Evolutionary conservation across 92 coral and sea anemone genomes (phyloP), one percentile per base, ranked within the genome.

Genomic region (Metridium senile): DNA sequence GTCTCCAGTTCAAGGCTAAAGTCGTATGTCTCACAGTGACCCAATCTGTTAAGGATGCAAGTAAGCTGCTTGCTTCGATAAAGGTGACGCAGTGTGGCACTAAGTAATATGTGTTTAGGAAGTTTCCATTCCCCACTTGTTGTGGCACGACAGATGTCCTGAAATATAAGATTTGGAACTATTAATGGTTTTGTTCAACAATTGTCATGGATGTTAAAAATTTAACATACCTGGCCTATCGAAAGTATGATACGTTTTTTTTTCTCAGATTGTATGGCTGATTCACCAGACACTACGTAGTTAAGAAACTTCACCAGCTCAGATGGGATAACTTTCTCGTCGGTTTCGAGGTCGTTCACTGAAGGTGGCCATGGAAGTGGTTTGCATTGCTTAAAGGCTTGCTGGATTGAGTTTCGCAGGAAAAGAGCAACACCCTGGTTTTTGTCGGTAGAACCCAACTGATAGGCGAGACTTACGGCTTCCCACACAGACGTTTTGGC

Each of bases 341-440:
- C 76, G 69, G 72, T 64, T 21, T 78, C 85, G 16, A 87, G 78
- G 65, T 87, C 88, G 82, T 82, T 82, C 16, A 85, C 85, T 49
- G 88, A 56, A 53, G 92, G 88, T 57, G 82, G 92, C 92, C 92
- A 83, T 8, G 88, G 88, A 52, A 83, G 88, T 26, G 80, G 66
- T 32, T 87, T 58, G n/a, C 73, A 72, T n/a, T 87, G 45, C 30
- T 62, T 78, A 61, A 78, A 87, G 85, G 82, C 58, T 26, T 66
- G 56, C 47, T 29, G n/a, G 56, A 72, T 87, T 2, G 22, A 17
- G 27, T 72, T 39, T 52, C 76, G 79, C 45, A 87, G 88, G 68
- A 68, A 70, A 28, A 83, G 82, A 29, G 82, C 85, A 21, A 83
- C 88, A 70, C 83, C 82, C 57, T 87, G 26, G 32, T 66, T 65